phyloP scores from a whole-genome alignment of 2,113 vertebrate species.

The Pituophis catenifer region DNA sequence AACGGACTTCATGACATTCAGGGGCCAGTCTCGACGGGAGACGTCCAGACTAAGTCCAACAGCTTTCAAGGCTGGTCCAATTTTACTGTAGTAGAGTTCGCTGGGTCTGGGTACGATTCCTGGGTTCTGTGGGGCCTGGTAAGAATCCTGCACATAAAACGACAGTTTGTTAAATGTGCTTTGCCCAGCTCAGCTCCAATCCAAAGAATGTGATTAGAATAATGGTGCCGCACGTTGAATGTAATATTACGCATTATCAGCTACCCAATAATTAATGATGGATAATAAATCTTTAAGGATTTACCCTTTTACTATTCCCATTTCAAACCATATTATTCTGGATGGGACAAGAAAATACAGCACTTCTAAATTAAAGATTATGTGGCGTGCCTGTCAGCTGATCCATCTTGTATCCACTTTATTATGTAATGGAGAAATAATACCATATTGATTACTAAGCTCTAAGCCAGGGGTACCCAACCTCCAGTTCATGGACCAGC shows the following conservation, averaged over 20 bases:
- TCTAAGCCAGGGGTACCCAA: neutral
- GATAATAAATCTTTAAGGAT: neutral
- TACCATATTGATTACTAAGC: neutral
- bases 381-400: neutral
- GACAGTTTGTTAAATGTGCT: neutral
- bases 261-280: neutral
- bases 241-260: neutral
- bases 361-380: neutral
- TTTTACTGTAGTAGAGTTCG: constrained; percentile 97
- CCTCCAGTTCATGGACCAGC: neutral
- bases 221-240: neutral
- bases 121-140: constrained; percentile 86
- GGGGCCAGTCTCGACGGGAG: constrained; percentile 93
- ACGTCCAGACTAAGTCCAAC: constrained; percentile 92
- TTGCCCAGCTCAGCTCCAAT: neutral
- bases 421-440: neutral
- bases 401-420: neutral
- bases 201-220: neutral
- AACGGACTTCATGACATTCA: constrained; percentile 93
- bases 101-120: constrained; percentile 94
- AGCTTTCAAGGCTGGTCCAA: constrained; percentile 90
- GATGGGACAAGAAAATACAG: neutral
- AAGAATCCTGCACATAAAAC: constrained; percentile 85
- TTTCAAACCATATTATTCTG: neutral
- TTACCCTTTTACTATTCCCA: neutral